These are phyloP conservation scores for Malachius bipustulatus DNA, from an alignment of 2,888 invertebrate species.

Conservation along the genomic window DNA sequence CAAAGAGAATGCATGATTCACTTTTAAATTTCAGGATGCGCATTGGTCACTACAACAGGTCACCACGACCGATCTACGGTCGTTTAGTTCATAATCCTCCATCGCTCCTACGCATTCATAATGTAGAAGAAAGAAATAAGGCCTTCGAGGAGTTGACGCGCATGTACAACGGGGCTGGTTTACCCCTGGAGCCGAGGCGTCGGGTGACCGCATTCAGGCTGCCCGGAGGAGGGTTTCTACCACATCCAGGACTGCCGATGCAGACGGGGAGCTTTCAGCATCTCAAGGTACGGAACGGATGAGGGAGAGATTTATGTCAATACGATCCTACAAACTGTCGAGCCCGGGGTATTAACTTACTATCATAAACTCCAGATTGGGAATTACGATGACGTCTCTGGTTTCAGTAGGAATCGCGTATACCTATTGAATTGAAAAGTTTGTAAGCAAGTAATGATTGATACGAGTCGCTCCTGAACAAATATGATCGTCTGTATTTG, in stretches of 20 bases:
- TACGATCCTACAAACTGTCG: no score
- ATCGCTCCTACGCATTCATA: slow-evolving; percentile 33
- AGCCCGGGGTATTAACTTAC: no score
- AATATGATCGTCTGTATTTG: no score
- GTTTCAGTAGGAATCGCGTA: no score
- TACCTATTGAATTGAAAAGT: no score
- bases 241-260: slow-evolving; percentile 40
- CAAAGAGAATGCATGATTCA: no score
- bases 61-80: slow-evolving; percentile 63
- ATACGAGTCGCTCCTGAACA: no score
- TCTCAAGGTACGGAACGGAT: slow-evolving; percentile 43
- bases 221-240: slow-evolving; percentile 32
- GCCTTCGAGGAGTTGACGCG: slow-evolving; percentile 42
- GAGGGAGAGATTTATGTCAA: no score
- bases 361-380: no score
- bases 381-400: no score
- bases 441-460: no score
- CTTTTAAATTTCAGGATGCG: slow-evolving; percentile 35
- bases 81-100: slow-evolving; percentile 60
- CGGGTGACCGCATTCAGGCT: slow-evolving; percentile 32
- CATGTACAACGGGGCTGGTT: slow-evolving; percentile 39
- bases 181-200: slow-evolving; percentile 25
- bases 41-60: slow-evolving; percentile 35
- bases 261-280: slow-evolving; percentile 54
- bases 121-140: slow-evolving; percentile 36